Conservation (phyloP, 1,140 invertebrate genomes). For the Parasteatoda tepidariorum region DNA sequence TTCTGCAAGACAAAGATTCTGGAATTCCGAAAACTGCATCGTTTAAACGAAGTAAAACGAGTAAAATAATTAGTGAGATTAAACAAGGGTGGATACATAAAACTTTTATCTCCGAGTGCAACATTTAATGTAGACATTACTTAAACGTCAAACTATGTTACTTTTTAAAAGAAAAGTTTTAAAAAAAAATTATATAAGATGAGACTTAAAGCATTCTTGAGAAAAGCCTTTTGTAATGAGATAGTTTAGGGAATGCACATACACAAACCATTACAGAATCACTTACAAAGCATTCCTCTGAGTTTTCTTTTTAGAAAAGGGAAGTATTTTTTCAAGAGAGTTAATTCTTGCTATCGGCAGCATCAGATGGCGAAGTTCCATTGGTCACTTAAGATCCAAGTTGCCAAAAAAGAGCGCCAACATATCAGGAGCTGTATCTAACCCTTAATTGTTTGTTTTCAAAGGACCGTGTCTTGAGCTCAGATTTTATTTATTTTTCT, state of each 20-base stretch:
- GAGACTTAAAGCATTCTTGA: constrained; percentile 30
- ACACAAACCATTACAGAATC: constrained; percentile 43
- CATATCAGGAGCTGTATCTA: constrained; percentile 1
- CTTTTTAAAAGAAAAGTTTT: constrained; percentile 1
- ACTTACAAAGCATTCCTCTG: constrained; percentile 37
- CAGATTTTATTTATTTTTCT: neutral
- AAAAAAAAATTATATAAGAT: constrained; percentile 18
- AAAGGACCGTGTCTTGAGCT: constrained; percentile 15
- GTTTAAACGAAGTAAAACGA: constrained; percentile 28
- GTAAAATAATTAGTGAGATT: constrained; percentile 54
- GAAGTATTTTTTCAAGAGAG: constrained; percentile 6
- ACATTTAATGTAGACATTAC: constrained; percentile 52
- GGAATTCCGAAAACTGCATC: constrained; percentile 24
- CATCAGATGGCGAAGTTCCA: constrained; percentile 41
- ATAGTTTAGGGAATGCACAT: constrained; percentile 25
- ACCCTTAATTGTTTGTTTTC: constrained; percentile 44
- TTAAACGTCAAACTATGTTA: constrained; percentile 38
- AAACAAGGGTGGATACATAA: constrained; percentile 48
- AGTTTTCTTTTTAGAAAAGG: neutral
- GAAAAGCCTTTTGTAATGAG: constrained; percentile 37
- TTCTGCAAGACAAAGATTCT: constrained; percentile 32
- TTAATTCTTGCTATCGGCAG: constrained; percentile 40
- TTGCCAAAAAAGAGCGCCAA: constrained; percentile 10
- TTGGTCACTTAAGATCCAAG: constrained; percentile 37
- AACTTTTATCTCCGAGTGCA: constrained; percentile 22